These are phyloP conservation scores for Tetragnatha versicolor DNA, from an alignment of 1,140 invertebrate species.

Conservation along the genomic window DNA sequence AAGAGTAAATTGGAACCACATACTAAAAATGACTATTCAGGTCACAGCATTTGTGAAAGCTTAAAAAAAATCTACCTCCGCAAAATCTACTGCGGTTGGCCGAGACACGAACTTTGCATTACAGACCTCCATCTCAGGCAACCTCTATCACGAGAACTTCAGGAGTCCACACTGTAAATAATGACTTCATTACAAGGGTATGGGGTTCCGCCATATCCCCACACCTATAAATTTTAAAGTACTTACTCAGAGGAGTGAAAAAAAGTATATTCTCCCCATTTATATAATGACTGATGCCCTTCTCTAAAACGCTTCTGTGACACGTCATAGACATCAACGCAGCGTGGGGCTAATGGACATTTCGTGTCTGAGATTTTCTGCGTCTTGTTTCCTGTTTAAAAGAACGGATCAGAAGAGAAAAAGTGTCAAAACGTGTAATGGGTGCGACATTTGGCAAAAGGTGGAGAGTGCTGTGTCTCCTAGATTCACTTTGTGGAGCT, in stretches of 20 bases:
- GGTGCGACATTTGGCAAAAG: slow-evolving; percentile 14
- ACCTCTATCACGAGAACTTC: slow-evolving; percentile 16
- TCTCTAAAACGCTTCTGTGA: slow-evolving; percentile 22
- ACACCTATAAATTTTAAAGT: slow-evolving; percentile 30
- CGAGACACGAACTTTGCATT: too few species aligned
- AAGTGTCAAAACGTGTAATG: slow-evolving; percentile 48
- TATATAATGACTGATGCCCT: slow-evolving; percentile 44
- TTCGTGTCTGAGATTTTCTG: slow-evolving; percentile 35
- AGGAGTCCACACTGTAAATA: background rate
- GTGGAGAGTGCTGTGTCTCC: background rate
- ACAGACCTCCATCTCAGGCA: too few species aligned
- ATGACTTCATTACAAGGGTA: slow-evolving; percentile 1
- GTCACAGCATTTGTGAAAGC: too few species aligned
- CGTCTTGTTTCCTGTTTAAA: slow-evolving; percentile 43
- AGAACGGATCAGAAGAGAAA: slow-evolving; percentile 34
- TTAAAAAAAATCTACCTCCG: too few species aligned
- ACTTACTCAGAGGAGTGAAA: background rate
- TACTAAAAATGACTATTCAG: too few species aligned
- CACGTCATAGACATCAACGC: slow-evolving; percentile 37
- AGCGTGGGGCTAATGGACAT: slow-evolving; percentile 38
- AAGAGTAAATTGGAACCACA: too few species aligned
- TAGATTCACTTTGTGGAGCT: too few species aligned
- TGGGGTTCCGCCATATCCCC: slow-evolving; percentile 2
- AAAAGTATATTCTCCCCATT: slow-evolving; percentile 29
- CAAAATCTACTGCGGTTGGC: too few species aligned